Base-by-base conservation (phyloP, 2,113 vertebrate genomes). In the Tylochromis polylepis region DNA sequence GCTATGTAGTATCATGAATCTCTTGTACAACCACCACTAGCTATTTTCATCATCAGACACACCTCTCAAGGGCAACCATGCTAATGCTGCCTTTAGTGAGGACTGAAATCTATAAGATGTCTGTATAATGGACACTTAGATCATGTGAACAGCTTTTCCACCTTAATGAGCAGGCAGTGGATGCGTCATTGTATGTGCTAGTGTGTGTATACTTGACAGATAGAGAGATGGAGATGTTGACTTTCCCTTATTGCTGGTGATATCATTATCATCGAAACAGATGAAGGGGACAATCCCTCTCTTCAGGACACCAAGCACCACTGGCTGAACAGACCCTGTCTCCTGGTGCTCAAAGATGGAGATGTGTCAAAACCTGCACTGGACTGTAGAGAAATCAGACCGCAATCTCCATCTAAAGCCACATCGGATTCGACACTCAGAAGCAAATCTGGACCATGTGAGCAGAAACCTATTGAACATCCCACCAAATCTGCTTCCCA, bases 211-310 rank as follows among this genome's bases (percentile, higher is more conserved):
- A 14, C 60, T 38, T 58, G 82, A 77, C 56, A 86, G 41, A 43
- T 6, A 24, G 38, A n/a, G 62, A 6, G 5, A 53, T 16, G 27
- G 70, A 38, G 34, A 79, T 65, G 60, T 2, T 65, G 55, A 38
- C 15, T 79, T 16, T 2, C 4, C 12, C 36, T 46, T 77, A 29
- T 14, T 77, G 72, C 46, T 87, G 27, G 56, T 84, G 72, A 67
- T 55, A 20, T 59, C 56, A 67, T 83, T 56, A 31, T 65, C 24
- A 51, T 92, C 72, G 86, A 95, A 95, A 89, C 96, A 99, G 98
- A 98, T 97, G 98, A 98, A 67, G 93, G 97, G 75, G 96, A 98
- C 94, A 97, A 97, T 90, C 96, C 97, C 65, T 93, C 97, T 51
- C 94, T 98, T 36, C 93, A 97, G 92, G 97, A 98, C 90, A 95